These are phyloP conservation scores for Eupithecia centaureata DNA, from an alignment of 2,888 invertebrate species.

Conservation along the genomic window DNA sequence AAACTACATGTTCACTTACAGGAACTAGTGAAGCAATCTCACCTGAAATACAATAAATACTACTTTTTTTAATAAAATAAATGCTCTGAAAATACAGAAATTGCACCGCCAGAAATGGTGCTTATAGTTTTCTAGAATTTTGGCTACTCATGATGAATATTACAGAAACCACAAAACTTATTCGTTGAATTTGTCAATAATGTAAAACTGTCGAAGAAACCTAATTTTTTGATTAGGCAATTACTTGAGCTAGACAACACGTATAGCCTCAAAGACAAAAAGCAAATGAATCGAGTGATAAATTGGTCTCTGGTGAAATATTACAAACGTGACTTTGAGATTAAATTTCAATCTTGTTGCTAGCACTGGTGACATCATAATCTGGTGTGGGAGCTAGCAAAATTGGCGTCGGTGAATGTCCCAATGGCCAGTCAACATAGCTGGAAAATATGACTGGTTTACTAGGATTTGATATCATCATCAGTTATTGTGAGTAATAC, in stretches of 20 bases:
- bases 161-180: not conserved
- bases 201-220: constrained; percentile 1
- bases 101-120: not conserved
- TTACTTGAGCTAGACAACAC: constrained; percentile 36
- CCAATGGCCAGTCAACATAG: not conserved
- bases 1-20: constrained; percentile 21
- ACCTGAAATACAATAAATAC: not conserved
- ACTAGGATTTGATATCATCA: not conserved
- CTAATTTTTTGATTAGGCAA: constrained; percentile 35
- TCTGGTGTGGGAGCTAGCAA: constrained; percentile 30
- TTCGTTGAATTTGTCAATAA: not conserved
- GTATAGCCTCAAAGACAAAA: constrained; percentile 40
- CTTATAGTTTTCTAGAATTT: not conserved
- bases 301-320: constrained; percentile 54
- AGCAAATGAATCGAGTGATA: constrained; percentile 43
- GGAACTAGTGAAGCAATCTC: constrained; percentile 9
- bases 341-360: constrained; percentile 50
- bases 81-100: not conserved
- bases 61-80: not conserved
- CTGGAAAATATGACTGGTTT: not conserved
- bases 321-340: constrained; percentile 57
- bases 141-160: not conserved
- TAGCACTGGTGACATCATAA: constrained; percentile 36
- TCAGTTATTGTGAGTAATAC: not conserved
- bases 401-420: constrained; percentile 10